Percentiles rank a stretch among this genome's conserved stretches.
phyloP scores from a whole-genome alignment of 2,113 vertebrate species.

The Accipiter cooperii region DNA sequence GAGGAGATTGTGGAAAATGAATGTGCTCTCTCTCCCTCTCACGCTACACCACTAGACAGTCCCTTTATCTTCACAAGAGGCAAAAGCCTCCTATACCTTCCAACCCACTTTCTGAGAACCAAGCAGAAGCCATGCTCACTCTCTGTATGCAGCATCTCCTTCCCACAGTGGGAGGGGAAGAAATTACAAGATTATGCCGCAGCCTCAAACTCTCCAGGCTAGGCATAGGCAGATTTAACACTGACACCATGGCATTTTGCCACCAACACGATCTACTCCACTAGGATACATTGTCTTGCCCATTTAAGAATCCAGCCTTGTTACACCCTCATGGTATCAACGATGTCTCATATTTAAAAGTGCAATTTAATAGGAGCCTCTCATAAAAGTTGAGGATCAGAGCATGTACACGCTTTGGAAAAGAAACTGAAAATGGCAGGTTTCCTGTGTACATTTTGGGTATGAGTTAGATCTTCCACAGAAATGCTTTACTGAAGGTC shows the following conservation, averaged over 20 bases:
- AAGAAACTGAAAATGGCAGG: not conserved
- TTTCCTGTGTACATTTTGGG: not conserved
- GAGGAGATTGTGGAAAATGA: not conserved
- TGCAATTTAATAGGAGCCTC: not conserved
- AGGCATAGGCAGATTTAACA: not conserved
- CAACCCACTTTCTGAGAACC: not conserved
- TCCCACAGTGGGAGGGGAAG: not conserved
- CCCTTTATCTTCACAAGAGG: not conserved
- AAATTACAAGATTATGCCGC: not conserved
- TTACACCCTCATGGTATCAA: not conserved
- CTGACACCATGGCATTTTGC: not conserved
- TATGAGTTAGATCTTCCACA: not conserved
- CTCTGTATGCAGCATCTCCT: not conserved
- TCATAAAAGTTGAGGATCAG: not conserved
- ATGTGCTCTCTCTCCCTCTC: not conserved
- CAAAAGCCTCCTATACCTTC: not conserved
- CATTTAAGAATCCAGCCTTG: not conserved
- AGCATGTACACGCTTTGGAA: not conserved
- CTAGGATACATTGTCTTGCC: not conserved
- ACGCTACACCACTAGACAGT: not conserved
- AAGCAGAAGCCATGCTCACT: not conserved
- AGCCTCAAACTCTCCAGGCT: not conserved
- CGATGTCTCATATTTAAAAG: not conserved
- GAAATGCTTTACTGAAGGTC: not conserved
- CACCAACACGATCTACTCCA: not conserved